phyloP scores from a whole-genome alignment of 2,113 vertebrate genomes.

The Heterocephalus glaber region DNA sequence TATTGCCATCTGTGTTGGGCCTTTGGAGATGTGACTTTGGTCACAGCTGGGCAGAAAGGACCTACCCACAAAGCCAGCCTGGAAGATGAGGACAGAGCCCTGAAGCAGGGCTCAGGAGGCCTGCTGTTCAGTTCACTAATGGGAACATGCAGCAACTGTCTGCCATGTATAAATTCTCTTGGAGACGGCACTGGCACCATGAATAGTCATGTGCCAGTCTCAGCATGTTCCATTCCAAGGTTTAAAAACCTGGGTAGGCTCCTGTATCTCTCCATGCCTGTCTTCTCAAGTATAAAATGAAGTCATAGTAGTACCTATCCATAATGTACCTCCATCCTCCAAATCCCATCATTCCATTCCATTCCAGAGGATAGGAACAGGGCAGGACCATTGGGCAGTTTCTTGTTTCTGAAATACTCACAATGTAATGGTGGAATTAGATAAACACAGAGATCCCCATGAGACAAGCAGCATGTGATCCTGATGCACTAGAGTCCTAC shows the following conservation, averaged over 20 bases:
- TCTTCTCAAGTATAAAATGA: background rate
- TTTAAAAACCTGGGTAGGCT: background rate
- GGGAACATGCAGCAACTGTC: fast-evolving
- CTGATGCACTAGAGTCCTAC: background rate
- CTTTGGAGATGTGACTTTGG: background rate
- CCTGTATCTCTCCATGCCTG: background rate
- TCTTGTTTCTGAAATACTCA: background rate
- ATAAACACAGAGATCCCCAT: fast-evolving
- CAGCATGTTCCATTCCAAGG: background rate
- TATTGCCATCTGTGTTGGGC: slow-evolving; percentile 4
- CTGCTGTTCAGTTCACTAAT: background rate
- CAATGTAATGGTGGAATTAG: too few relatives aligned
- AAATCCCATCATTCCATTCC: background rate
- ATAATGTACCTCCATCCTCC: background rate
- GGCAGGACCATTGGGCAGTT: background rate
- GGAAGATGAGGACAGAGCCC: background rate
- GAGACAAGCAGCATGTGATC: background rate
- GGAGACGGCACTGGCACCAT: background rate
- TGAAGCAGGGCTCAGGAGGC: background rate
- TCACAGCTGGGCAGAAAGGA: background rate
- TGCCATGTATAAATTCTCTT: background rate
- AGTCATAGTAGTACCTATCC: background rate
- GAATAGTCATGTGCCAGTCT: background rate
- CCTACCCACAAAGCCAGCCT: background rate
- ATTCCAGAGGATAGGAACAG: background rate